A percentile compares a stretch with the other conserved stretches of the same genome.
Evolutionary conservation across 2,113 vertebrate species (phyloP).

Genomic region (Leptodactylus fuscus): DNA sequence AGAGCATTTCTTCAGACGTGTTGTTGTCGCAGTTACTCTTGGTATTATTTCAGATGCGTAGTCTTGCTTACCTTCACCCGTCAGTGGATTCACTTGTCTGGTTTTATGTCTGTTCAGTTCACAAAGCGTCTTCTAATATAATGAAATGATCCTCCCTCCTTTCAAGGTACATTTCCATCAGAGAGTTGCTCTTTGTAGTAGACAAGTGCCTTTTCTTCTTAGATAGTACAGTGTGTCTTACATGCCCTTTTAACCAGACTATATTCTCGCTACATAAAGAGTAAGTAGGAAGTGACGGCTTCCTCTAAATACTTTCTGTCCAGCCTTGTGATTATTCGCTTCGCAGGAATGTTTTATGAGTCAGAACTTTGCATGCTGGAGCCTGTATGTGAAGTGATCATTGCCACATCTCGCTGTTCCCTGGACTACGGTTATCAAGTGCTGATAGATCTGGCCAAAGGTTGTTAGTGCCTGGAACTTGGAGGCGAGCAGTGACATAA

Average conservation of each 20-base stretch:
- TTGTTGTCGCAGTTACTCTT: neutral
- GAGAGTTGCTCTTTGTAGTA: slow-evolving; percentile 9
- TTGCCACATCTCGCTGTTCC: slow-evolving; percentile 48
- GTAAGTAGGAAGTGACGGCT: slow-evolving; percentile 31
- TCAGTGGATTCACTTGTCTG: neutral
- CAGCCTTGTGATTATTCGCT: slow-evolving; percentile 31
- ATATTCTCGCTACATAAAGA: neutral
- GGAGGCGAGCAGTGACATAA: slow-evolving; percentile 3
- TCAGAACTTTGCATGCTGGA: slow-evolving; percentile 45
- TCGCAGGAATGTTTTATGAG: slow-evolving; percentile 51
- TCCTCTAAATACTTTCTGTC: slow-evolving; percentile 42
- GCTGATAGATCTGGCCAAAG: slow-evolving; percentile 46
- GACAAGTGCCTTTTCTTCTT: neutral
- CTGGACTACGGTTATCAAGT: slow-evolving; percentile 48
- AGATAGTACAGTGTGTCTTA: neutral
- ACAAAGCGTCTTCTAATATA: neutral
- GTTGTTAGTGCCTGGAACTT: slow-evolving; percentile 52
- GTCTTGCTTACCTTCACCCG: neutral
- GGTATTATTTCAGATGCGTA: neutral
- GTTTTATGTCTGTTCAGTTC: neutral
- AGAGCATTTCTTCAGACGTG: neutral
- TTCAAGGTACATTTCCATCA: neutral
- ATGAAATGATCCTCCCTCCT: neutral
- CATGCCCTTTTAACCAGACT: neutral
- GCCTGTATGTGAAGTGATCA: slow-evolving; percentile 25